Evolutionary conservation across 64 coral and sea anemone genomes (phyloP).

Genomic region (Orbicella faveolata): DNA sequence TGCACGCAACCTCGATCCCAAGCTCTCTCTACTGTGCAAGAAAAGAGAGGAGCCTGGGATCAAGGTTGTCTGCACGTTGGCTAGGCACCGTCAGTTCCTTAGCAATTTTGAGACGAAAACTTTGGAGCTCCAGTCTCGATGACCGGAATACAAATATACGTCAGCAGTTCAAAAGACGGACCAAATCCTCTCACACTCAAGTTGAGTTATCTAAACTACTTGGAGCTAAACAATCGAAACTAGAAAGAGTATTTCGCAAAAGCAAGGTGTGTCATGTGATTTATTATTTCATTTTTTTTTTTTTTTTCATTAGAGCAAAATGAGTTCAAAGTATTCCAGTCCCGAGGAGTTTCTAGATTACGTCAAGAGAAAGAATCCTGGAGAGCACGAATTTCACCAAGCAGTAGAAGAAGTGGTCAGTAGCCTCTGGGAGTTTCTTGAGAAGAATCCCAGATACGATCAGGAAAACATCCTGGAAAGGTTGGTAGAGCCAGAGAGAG

Average conservation of each 20-base stretch:
- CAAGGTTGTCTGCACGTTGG: no score
- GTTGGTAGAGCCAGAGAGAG: slow-evolving; percentile 72
- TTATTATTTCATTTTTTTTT: neutral
- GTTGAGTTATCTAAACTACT: no score
- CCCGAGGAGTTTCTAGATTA: slow-evolving; percentile 48
- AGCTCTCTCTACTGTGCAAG: no score
- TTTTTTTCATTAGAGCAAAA: neutral
- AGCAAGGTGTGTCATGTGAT: neutral
- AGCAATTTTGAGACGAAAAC: no score
- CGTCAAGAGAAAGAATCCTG: slow-evolving; percentile 40
- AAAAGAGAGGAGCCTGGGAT: no score
- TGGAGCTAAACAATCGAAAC: no score
- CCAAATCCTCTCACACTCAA: no score
- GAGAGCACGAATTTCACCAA: slow-evolving; percentile 68
- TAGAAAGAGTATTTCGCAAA: neutral
- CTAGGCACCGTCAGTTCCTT: no score
- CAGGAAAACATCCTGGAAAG: slow-evolving; percentile 43
- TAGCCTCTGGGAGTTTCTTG: slow-evolving; percentile 44
- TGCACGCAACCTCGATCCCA: no score
- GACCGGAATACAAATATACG: no score
- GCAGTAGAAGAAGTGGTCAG: slow-evolving; percentile 67
- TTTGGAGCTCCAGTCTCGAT: no score
- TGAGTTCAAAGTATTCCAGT: neutral
- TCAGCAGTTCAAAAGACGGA: no score
- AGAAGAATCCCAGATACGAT: slow-evolving; percentile 28